Percentiles rank a stretch among this genome's conserved stretches.
These are phyloP conservation scores for Casuarius casuarius DNA, from an alignment of 2,113 vertebrate genomes.

Conservation along the genomic window DNA sequence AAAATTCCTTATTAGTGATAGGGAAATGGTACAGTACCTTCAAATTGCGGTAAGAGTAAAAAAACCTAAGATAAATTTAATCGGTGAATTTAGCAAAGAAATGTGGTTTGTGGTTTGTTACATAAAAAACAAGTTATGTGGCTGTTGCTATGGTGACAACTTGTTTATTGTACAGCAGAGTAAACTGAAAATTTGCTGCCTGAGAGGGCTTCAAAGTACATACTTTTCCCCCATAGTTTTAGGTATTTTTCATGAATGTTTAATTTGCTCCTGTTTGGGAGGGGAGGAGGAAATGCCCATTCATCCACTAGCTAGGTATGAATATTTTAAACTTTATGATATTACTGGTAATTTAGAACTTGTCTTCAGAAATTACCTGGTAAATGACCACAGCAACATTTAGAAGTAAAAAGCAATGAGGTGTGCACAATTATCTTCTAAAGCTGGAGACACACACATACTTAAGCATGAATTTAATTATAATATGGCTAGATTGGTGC, in stretches of 20 bases:
- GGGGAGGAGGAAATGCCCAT: neutral
- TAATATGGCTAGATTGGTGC: neutral
- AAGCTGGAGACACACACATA: neutral
- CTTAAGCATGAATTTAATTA: constrained; percentile 40
- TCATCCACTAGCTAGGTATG: neutral
- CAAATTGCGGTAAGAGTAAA: neutral
- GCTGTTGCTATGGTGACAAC: neutral
- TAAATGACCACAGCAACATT: constrained; percentile 59
- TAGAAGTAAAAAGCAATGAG: constrained; percentile 64
- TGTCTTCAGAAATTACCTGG: constrained; percentile 51
- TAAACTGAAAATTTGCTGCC: neutral
- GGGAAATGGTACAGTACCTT: neutral
- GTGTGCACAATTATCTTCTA: constrained; percentile 48
- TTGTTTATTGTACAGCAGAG: neutral
- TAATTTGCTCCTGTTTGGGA: neutral
- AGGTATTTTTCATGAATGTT: neutral
- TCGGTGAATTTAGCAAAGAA: neutral
- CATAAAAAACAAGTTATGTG: neutral
- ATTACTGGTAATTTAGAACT: constrained; percentile 41
- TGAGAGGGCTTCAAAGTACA: neutral
- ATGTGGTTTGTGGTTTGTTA: neutral
- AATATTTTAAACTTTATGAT: constrained; percentile 29
- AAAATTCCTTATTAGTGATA: neutral
- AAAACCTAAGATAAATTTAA: neutral
- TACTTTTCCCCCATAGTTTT: neutral